Conservation (phyloP, 2,113 vertebrate species). For the Dermatemys mawii region DNA sequence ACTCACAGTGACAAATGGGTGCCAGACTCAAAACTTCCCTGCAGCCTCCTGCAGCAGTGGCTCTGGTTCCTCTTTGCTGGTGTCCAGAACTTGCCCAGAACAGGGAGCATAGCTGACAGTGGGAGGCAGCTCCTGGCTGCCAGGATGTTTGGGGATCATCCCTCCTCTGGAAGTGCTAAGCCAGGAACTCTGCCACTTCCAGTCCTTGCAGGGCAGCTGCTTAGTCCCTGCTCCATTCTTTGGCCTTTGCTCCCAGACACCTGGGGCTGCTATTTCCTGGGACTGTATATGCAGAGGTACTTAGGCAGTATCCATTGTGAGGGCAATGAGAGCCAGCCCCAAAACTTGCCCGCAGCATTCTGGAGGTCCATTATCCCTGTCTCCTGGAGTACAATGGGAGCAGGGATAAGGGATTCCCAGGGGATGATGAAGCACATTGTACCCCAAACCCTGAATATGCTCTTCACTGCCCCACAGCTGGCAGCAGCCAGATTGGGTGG, state of each 20-base stretch:
- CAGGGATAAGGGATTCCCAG: too few relatives aligned
- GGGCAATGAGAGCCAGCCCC: not conserved
- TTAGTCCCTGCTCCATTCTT: not conserved
- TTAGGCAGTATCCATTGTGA: not conserved
- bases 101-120: not conserved
- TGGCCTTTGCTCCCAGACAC: not conserved
- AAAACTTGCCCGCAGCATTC: not conserved
- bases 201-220: not conserved
- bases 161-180: not conserved
- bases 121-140: not conserved
- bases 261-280: not conserved
- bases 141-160: not conserved
- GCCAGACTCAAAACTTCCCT: not conserved
- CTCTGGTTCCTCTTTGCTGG: not conserved
- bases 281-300: not conserved
- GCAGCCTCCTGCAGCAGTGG: not conserved
- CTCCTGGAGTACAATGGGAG: too few relatives aligned
- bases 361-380: not conserved
- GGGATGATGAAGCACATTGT: too few relatives aligned
- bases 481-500: too few relatives aligned
- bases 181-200: not conserved
- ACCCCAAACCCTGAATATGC: not conserved
- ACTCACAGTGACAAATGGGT: not conserved
- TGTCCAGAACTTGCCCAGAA: not conserved
- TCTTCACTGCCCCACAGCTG: not conserved